Conservation (phyloP, 2,888 invertebrate genomes). For the Drosophila paramelanica region DNA sequence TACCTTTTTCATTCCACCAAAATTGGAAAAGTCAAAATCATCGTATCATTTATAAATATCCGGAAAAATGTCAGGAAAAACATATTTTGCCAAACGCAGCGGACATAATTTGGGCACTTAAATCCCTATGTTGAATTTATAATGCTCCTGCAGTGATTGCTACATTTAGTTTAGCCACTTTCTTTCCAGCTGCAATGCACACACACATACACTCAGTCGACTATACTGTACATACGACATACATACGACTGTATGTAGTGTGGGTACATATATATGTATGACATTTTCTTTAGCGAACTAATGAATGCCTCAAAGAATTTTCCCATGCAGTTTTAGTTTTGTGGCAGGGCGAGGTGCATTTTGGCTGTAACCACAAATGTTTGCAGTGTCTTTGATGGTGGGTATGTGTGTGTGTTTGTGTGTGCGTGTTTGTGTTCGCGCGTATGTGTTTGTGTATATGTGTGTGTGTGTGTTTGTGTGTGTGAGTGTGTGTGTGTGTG, state of each 20-base stretch:
- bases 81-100: constrained; percentile 45
- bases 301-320: constrained; percentile 72
- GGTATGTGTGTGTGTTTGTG: not conserved
- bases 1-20: not conserved
- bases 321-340: constrained; percentile 67
- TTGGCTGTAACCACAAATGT: constrained; percentile 67
- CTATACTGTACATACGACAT: too few species aligned
- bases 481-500: constrained; percentile 13
- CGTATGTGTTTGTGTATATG: too few species aligned
- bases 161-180: constrained; percentile 45
- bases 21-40: constrained; percentile 15
- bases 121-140: constrained; percentile 61
- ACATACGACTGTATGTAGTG: not conserved
- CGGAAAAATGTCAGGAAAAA: constrained; percentile 22
- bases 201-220: constrained; percentile 2
- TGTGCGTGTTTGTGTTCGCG: not conserved
- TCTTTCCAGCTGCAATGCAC: constrained; percentile 37
- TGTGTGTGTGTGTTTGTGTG: not conserved
- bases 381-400: constrained; percentile 36
- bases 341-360: constrained; percentile 41
- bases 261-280: constrained; percentile 29
- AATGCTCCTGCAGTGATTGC: constrained; percentile 35
- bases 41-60: constrained; percentile 21
- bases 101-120: constrained; percentile 66
- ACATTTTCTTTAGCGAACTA: constrained; percentile 68